phyloP scores from a whole-genome alignment of 2,797 vertebrate species.

The Cynopterus sphinx region DNA sequence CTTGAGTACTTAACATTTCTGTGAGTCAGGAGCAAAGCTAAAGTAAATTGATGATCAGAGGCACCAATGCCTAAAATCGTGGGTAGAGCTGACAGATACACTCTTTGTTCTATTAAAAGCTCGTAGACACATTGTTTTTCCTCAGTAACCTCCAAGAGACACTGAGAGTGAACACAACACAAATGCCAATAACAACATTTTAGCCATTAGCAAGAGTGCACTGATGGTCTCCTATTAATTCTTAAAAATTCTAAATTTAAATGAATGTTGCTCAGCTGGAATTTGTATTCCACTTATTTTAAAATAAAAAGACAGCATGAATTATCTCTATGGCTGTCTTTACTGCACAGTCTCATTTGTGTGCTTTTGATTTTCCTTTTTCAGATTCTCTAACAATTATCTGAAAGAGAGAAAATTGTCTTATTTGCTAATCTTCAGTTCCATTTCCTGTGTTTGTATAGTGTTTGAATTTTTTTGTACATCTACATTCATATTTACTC shows the following conservation, averaged over 20 bases:
- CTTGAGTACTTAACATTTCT: slow-evolving; percentile 65
- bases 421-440: background rate
- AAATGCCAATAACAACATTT: background rate
- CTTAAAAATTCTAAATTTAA: slow-evolving; percentile 49
- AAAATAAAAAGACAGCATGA: background rate
- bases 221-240: slow-evolving; percentile 24
- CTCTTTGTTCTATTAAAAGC: slow-evolving; percentile 59
- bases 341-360: background rate
- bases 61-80: background rate
- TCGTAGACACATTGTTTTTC: slow-evolving; percentile 49
- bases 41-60: slow-evolving; percentile 63
- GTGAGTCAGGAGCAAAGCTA: slow-evolving; percentile 65
- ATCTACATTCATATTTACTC: background rate
- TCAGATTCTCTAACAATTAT: background rate
- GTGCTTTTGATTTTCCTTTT: background rate
- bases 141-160: slow-evolving; percentile 15
- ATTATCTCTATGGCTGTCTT: background rate
- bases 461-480: background rate
- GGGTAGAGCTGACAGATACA: slow-evolving; percentile 50
- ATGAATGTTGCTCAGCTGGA: background rate
- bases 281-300: slow-evolving; percentile 21
- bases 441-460: background rate
- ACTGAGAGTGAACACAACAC: slow-evolving; percentile 32
- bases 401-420: background rate
- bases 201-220: background rate